A percentile compares a stretch with the other conserved stretches of the same genome.
Evolutionary conservation across 2,797 vertebrate species (phyloP).

Genomic region (Pangasius larnaudii): DNA sequence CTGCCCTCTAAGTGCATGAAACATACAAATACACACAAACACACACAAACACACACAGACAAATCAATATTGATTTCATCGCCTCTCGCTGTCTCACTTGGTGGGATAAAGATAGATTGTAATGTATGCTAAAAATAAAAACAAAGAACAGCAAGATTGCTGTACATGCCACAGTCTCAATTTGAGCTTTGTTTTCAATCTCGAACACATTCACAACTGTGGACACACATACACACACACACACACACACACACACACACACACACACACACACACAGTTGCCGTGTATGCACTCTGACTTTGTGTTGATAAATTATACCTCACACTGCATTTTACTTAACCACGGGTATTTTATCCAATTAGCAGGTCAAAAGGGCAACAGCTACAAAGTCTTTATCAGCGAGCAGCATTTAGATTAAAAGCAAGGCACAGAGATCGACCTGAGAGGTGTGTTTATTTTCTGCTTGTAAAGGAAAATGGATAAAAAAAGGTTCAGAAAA

Average conservation of each 20-base stretch:
- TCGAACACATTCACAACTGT: slow-evolving; percentile 12
- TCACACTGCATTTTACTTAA: slow-evolving; percentile 21
- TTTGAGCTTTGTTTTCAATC: slow-evolving; percentile 20
- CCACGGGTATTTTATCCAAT: slow-evolving; percentile 37
- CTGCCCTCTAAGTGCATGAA: slow-evolving; percentile 42
- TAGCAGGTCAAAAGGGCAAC: slow-evolving; percentile 39
- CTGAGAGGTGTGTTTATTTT: slow-evolving; percentile 16
- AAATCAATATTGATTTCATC: slow-evolving; percentile 48
- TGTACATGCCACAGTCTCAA: background rate
- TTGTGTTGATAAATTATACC: slow-evolving; percentile 28
- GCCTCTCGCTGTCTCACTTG: slow-evolving; percentile 22
- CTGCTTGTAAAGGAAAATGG: background rate
- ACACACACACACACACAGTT: slow-evolving; percentile 20
- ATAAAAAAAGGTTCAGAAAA: background rate
- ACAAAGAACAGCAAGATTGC: slow-evolving; percentile 11
- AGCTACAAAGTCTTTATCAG: slow-evolving; percentile 36
- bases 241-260: slow-evolving; percentile 29
- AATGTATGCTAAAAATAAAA: slow-evolving; percentile 48
- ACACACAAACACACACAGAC: slow-evolving; percentile 21
- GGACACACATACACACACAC: slow-evolving; percentile 14
- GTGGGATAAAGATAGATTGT: slow-evolving; percentile 49
- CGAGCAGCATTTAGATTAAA: slow-evolving; percentile 11
- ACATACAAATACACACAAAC: slow-evolving; percentile 40
- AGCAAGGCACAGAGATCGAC: background rate
- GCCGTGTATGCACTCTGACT: slow-evolving; percentile 21